Evolutionary conservation across 2,113 vertebrate species (phyloP), one percentile per base, ranked within the genome.

Genomic region (Columba livia): DNA sequence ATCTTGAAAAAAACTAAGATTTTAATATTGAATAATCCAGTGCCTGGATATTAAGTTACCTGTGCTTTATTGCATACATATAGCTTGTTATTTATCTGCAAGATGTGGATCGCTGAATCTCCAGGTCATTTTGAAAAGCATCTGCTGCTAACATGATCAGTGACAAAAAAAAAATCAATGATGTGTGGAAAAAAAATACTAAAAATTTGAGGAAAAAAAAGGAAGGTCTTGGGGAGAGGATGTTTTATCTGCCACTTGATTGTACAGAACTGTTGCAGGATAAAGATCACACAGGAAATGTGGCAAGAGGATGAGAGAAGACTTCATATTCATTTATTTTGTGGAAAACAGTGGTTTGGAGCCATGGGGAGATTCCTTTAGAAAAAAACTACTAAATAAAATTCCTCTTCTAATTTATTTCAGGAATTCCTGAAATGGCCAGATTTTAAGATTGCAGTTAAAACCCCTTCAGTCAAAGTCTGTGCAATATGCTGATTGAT

Each of bases 401-500:
- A 96, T 95, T 96, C 96, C 96, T 93, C 94, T 96, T 95, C 95
- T 95, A 93, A 96, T 97, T 96, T 95, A 96, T 94, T 94, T 95
- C 91, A 91, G 94, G 9, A 96, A 97, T 94, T 94, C 90, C 87
- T 96, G 84, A 96, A 97, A 96, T 93, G 95, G 96, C 89, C 94
- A 94, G 93, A 97, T 97, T 96, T 96, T 94, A 94, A 84, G 93
- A 62, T 97, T 97, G 93, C 93, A 96, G 62, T 95, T 95, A 95
- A 94, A 34, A 50, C 72, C 93, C 88, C 88, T 94, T 79, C 93
- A 96, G 79, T 88, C 91, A 74, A 82, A 96, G 79, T 92, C 90
- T 95, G 57, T 96, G 85, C 96, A 96, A 42, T 95, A 15, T 90
- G 92, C 86, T 94, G 94, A 65, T 85, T 93, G 89, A 23, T 74